A percentile compares a stretch with the other conserved stretches of the same genome.
These are phyloP conservation scores for Xenentodon cancila DNA, from an alignment of 2,797 vertebrate genomes.

Conservation along the genomic window DNA sequence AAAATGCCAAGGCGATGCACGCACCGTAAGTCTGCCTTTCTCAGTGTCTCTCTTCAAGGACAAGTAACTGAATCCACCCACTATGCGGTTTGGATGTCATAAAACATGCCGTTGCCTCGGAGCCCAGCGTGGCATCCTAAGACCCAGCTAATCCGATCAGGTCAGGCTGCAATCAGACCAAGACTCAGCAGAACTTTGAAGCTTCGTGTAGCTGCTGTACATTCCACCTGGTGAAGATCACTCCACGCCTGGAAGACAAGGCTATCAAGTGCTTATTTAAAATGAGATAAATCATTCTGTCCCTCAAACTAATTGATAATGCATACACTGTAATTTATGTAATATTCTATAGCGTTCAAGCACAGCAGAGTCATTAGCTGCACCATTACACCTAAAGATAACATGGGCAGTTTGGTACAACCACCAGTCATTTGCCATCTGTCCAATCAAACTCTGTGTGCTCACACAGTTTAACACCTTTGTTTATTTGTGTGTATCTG, in stretches of 20 bases:
- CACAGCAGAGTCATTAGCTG: slow-evolving; percentile 76
- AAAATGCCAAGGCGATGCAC: slow-evolving; percentile 16
- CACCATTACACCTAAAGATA: slow-evolving; percentile 81
- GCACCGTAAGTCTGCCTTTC: slow-evolving; percentile 16
- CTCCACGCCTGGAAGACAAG: slow-evolving; percentile 17
- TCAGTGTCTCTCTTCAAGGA: slow-evolving; percentile 50
- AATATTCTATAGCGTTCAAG: slow-evolving; percentile 70
- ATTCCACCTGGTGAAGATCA: too few species aligned
- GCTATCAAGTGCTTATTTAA: slow-evolving; percentile 59
- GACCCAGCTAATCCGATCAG: slow-evolving; percentile 59
- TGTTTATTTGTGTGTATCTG: slow-evolving; percentile 5
- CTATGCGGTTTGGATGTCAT: slow-evolving; percentile 45
- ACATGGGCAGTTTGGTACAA: slow-evolving; percentile 76
- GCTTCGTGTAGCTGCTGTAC: slow-evolving; percentile 25
- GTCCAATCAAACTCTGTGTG: slow-evolving; percentile 50
- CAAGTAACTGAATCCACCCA: slow-evolving; percentile 50
- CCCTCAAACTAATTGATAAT: slow-evolving; percentile 60
- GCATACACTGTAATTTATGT: slow-evolving; percentile 77
- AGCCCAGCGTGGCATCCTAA: slow-evolving; percentile 53
- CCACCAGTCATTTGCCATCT: slow-evolving; percentile 78
- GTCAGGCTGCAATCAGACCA: slow-evolving; percentile 51
- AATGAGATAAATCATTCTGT: slow-evolving; percentile 59
- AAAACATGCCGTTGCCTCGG: slow-evolving; percentile 61
- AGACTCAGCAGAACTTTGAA: slow-evolving; percentile 50
- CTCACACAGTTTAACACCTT: slow-evolving; percentile 10